These are phyloP conservation scores for Andinoacara biseriatus DNA, from an alignment of 2,113 vertebrate species.

Conservation along the genomic window DNA sequence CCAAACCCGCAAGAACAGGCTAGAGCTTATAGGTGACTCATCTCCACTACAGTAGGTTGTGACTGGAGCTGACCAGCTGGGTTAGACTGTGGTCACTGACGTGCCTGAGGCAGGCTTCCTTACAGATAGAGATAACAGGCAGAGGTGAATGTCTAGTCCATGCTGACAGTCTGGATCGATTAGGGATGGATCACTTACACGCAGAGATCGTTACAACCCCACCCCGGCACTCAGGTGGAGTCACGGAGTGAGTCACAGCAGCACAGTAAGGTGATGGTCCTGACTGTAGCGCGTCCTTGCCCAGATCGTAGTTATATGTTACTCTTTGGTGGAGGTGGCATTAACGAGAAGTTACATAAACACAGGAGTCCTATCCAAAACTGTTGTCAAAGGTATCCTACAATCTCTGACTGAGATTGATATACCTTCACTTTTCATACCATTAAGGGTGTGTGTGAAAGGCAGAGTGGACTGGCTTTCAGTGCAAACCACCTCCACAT, in stretches of 20 bases:
- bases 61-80: constrained; percentile 79
- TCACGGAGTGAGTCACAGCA: constrained; percentile 46
- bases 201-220: constrained; percentile 75
- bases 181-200: constrained; percentile 80
- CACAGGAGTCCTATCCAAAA: constrained; percentile 5
- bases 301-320: background rate
- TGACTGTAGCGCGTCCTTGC: constrained; percentile 43
- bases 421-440: constrained; percentile 50
- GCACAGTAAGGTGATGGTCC: constrained; percentile 49
- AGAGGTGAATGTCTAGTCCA: constrained; percentile 82
- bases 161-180: constrained; percentile 83
- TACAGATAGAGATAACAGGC: constrained; percentile 76
- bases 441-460: constrained; percentile 54
- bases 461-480: constrained; percentile 62
- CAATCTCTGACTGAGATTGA: constrained; percentile 62
- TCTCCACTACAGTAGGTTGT: constrained; percentile 50
- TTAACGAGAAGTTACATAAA: constrained; percentile 15
- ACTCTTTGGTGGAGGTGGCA: background rate
- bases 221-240: constrained; percentile 73
- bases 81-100: constrained; percentile 79
- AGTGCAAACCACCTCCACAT: constrained; percentile 70
- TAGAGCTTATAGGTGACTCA: constrained; percentile 49
- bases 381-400: constrained; percentile 12
- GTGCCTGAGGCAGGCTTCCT: constrained; percentile 74
- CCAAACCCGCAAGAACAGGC: background rate